These are phyloP conservation scores for Corythoichthys haematopterus DNA, from an alignment of 2,113 vertebrate genomes.

Conservation along the genomic window DNA sequence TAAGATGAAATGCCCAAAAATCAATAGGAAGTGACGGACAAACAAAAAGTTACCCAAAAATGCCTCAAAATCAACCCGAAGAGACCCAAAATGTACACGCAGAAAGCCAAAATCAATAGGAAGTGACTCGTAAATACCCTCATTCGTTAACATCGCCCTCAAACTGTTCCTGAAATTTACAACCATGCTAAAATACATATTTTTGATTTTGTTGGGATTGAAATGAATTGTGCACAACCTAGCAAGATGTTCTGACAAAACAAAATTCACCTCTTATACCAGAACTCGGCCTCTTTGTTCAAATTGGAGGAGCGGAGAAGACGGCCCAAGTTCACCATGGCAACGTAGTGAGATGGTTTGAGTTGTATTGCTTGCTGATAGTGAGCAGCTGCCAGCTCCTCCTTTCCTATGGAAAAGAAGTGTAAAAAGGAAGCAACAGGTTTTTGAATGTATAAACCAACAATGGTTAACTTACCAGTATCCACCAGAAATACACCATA, in stretches of 20 bases:
- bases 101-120: no score
- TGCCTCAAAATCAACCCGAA: no score
- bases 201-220: no score
- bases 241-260: not conserved
- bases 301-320: constrained; percentile 86
- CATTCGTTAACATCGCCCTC: no score
- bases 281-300: constrained; percentile 83
- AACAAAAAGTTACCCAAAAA: no score
- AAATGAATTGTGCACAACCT: no score
- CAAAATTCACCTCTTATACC: constrained; percentile 81
- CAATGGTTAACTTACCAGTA: constrained; percentile 73
- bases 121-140: no score
- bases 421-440: not conserved
- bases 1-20: no score
- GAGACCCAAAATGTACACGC: no score
- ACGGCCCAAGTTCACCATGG: constrained; percentile 94
- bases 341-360: constrained; percentile 86
- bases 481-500: constrained; percentile 94
- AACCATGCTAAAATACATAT: no score
- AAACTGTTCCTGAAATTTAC: no score
- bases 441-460: not conserved
- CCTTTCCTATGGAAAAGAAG: constrained; percentile 70
- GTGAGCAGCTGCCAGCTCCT: constrained; percentile 77
- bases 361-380: constrained; percentile 87
- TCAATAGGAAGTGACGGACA: no score